Conservation (phyloP, 2,797 vertebrate genomes). For the Dryobates pubescens region DNA sequence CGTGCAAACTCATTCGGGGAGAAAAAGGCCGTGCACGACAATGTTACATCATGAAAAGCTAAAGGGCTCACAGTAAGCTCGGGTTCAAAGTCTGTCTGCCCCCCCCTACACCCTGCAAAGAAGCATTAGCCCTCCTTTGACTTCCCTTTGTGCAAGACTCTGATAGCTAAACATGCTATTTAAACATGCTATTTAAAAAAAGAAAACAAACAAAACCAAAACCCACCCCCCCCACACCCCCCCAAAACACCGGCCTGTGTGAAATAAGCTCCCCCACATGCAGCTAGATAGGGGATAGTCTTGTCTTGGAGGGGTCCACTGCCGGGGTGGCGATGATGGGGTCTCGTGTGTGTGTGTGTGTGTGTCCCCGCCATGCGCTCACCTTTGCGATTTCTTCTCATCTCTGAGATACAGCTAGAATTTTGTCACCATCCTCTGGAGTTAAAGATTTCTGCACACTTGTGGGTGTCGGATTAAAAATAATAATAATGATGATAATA, state of each 20-base stretch:
- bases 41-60: conserved; percentile 18
- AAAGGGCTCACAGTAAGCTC: conserved; percentile 3
- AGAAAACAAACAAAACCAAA: too few species aligned
- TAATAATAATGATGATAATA: background rate
- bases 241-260: background rate
- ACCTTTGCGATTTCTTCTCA: conserved; percentile 70
- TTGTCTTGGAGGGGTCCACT: conserved; percentile 23
- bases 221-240: too few species aligned
- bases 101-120: conserved; percentile 10
- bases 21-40: conserved; percentile 2
- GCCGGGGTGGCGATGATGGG: background rate
- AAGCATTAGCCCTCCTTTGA: background rate
- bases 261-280: conserved; percentile 61
- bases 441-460: conserved; percentile 13
- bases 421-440: conserved; percentile 42
- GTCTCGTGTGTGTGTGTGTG: too few species aligned
- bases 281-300: conserved; percentile 61
- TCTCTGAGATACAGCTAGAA: conserved; percentile 53
- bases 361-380: conserved; percentile 24
- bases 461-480: conserved; percentile 3
- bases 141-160: conserved; percentile 22
- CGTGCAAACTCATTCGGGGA: conserved; percentile 11
- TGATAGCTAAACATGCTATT: background rate
- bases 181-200: too few species aligned
- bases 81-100: conserved; percentile 59